Percentiles rank a stretch among this genome's conserved stretches.
phyloP scores from a whole-genome alignment of 2,797 vertebrate genomes.

The Graptemys geographica region DNA sequence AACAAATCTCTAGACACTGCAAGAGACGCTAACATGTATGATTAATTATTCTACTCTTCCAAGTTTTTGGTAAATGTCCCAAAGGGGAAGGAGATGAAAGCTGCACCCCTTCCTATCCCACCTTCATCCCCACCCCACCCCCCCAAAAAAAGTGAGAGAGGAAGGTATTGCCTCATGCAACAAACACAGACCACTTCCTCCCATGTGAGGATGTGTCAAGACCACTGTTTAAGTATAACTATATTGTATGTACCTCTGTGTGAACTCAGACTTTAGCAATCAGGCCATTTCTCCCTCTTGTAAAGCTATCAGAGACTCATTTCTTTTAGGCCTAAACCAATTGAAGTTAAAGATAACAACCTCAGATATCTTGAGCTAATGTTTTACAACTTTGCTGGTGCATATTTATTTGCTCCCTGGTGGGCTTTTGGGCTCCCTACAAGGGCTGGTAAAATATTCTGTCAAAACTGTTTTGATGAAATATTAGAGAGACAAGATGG shows the following conservation, averaged over 20 bases:
- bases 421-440: background rate
- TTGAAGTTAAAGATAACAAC: background rate
- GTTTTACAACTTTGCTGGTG: background rate
- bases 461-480: background rate
- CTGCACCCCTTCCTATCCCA: background rate
- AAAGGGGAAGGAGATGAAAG: conserved; percentile 33
- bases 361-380: background rate
- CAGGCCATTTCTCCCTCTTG: background rate
- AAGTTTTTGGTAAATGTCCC: conserved; percentile 17
- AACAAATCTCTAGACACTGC: conserved; percentile 30
- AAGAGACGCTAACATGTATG: conserved; percentile 16
- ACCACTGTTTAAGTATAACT: background rate
- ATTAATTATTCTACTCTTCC: conserved; percentile 58
- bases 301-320: background rate
- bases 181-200: conserved; percentile 41
- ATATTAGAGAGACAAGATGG: background rate
- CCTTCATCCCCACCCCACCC: background rate
- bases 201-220: conserved; percentile 21
- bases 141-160: background rate
- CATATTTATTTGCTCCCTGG: background rate
- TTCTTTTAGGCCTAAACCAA: background rate
- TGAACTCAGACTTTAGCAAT: background rate
- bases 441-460: background rate
- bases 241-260: background rate
- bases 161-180: background rate